Evolutionary conservation across 2,888 invertebrate species (phyloP), one percentile per base, ranked within the genome.

Genomic region (Cheilosia scutellata): DNA sequence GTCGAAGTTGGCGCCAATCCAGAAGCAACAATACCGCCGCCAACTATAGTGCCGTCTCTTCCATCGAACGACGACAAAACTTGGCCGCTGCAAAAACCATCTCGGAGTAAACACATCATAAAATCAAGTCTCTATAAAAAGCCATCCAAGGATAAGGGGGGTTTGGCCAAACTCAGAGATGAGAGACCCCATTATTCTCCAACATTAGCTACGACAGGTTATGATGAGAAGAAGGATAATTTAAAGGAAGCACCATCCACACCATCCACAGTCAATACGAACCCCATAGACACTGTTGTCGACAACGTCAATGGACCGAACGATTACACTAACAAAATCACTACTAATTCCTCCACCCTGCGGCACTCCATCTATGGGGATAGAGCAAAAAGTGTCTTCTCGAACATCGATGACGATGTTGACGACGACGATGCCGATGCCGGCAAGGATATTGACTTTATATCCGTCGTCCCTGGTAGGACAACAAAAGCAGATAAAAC

Each of bases 381-480:
- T 25, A 44, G 42, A 68, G 62, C 68, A 55, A 31, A 74, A 47
- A 72, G 42, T 47, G 55, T 65, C 44, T 31, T 40, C 42, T 63
- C 68, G 57, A 70, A 82, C 70, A 57, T 51, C 57, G 33, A 75
- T 70, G 70, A 42, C 62, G 57, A 80, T 27, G 47, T 44, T 42
- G 63, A 33, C 29, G 49, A 58, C 13, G 55, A 62, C 51, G 71
- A 55, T 31, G 58, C 37, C 53, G 31, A 42, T 44, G 58, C 75
- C 70, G 84, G 80, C 71, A 84, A 80, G 80, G 79, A 80, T 84
- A 84, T 84, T 75, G 84, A 84, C 84, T 84, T 71, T 75, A 79
- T 79, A 79, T 84, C 83, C 74, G 47, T 79, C 47, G 47, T 47
- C 20, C 20, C 47, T 75, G 63, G 70, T 65, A 47, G 60, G 55